Conservation (phyloP, 2,888 invertebrate species). For the Cheilosia impressa region DNA sequence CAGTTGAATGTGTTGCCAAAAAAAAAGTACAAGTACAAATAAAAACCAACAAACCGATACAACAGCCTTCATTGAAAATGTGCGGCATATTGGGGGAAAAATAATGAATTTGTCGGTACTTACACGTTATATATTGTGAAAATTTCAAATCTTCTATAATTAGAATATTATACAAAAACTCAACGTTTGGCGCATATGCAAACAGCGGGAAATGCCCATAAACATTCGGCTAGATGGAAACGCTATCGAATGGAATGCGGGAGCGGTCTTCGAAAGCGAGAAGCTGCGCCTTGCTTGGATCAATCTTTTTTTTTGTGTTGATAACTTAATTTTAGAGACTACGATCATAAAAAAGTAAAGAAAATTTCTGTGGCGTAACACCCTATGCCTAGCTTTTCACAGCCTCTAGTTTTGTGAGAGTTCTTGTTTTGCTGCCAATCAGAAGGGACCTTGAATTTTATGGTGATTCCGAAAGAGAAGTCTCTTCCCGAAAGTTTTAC, state of each 20-base stretch:
- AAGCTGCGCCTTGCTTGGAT: too few species aligned
- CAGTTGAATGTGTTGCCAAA: constrained; percentile 33
- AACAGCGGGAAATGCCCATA: constrained; percentile 17
- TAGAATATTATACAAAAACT: constrained; percentile 44
- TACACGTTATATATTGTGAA: constrained; percentile 46
- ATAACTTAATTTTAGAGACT: too few species aligned
- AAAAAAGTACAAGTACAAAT: not conserved
- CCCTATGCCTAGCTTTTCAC: too few species aligned
- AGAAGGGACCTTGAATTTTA: too few species aligned
- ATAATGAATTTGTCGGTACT: constrained; percentile 60
- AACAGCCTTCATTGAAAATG: constrained; percentile 13
- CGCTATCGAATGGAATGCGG: constrained; percentile 6
- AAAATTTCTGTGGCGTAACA: too few species aligned
- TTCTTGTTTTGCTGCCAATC: too few species aligned
- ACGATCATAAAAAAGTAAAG: too few species aligned
- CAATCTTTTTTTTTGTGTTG: too few species aligned
- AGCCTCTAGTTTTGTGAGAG: too few species aligned
- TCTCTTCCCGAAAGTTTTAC: too few species aligned
- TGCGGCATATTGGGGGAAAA: constrained; percentile 22
- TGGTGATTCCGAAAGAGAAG: too few species aligned
- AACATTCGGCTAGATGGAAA: constrained; percentile 1
- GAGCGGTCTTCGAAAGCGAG: constrained; percentile 1
- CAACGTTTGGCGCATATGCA: constrained; percentile 12
- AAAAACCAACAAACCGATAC: constrained; percentile 47
- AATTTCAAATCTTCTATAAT: constrained; percentile 57